Evolutionary conservation across 2,113 vertebrate genomes (phyloP).

Genomic region (Peucedramus taeniatus): DNA sequence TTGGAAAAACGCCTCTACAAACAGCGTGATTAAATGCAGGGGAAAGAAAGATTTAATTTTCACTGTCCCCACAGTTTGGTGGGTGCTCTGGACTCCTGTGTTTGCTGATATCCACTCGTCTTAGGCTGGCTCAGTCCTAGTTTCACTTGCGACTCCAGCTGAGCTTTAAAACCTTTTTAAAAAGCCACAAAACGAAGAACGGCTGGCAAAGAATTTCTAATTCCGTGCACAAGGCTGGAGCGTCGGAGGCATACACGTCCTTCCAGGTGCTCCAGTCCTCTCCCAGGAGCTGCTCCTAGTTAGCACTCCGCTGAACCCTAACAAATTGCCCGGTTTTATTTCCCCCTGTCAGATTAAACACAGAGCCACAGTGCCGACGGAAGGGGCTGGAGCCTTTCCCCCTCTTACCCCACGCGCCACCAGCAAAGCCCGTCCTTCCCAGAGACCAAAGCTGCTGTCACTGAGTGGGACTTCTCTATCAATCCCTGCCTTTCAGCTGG

Average conservation of each 20-base stretch:
- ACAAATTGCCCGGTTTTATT: not conserved
- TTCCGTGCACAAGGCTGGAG: not conserved
- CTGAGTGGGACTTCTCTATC: conserved; percentile 40
- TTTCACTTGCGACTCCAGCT: not conserved
- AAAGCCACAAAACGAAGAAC: not conserved
- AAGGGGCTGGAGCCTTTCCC: conserved; percentile 2
- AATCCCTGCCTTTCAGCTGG: conserved; percentile 43
- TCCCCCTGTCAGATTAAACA: conserved; percentile 36
- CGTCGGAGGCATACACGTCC: fast-evolving
- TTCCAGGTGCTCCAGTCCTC: not conserved
- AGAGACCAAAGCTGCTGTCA: conserved; percentile 56
- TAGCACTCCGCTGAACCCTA: conserved; percentile 56
- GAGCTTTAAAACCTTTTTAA: not conserved
- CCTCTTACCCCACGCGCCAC: not conserved
- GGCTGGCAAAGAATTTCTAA: not conserved
- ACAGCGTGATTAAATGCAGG: not conserved
- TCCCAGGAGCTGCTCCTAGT: not conserved
- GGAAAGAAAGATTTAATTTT: not conserved
- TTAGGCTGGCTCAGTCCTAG: not conserved
- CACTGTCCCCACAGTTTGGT: not conserved
- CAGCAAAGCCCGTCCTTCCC: conserved; percentile 12
- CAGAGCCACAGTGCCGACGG: not conserved
- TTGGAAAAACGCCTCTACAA: not conserved
- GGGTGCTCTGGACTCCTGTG: not conserved
- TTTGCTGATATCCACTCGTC: not conserved